Evolutionary conservation across 2,797 vertebrate species (phyloP).

Genomic region (Muraenolepis orangiensis): DNA sequence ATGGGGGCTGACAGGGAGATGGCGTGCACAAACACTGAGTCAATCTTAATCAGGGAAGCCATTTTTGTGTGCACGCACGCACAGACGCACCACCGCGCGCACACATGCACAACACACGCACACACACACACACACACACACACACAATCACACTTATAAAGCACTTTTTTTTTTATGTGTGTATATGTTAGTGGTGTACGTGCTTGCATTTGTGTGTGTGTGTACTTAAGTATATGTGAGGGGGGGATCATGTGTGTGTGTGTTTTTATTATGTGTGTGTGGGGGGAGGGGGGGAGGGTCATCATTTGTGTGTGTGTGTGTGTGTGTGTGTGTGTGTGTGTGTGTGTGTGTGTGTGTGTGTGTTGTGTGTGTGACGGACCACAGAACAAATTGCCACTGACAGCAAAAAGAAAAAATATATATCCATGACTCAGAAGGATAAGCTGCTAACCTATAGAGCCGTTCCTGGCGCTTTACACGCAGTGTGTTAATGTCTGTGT

Average conservation of each 20-base stretch:
- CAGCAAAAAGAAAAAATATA: neutral
- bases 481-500: neutral
- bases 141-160: too few species aligned
- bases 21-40: slow-evolving; percentile 61
- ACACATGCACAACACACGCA: too few species aligned
- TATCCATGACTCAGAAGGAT: neutral
- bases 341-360: too few species aligned
- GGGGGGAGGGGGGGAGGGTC: too few species aligned
- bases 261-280: too few species aligned
- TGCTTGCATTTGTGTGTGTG: neutral
- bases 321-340: too few species aligned
- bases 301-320: neutral
- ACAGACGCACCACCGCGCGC: too few species aligned
- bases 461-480: neutral
- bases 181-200: too few species aligned
- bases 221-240: neutral
- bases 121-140: too few species aligned
- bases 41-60: slow-evolving; percentile 65
- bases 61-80: neutral
- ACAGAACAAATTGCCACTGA: neutral
- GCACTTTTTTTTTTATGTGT: too few species aligned
- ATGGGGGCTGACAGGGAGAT: slow-evolving; percentile 48
- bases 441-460: neutral
- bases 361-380: slow-evolving; percentile 4
- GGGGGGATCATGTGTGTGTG: too few species aligned